A percentile compares a stretch with the other conserved stretches of the same genome.
These are phyloP conservation scores for Pachycephus smyrnensis DNA, from an alignment of 2,888 invertebrate species.

Conservation along the genomic window DNA sequence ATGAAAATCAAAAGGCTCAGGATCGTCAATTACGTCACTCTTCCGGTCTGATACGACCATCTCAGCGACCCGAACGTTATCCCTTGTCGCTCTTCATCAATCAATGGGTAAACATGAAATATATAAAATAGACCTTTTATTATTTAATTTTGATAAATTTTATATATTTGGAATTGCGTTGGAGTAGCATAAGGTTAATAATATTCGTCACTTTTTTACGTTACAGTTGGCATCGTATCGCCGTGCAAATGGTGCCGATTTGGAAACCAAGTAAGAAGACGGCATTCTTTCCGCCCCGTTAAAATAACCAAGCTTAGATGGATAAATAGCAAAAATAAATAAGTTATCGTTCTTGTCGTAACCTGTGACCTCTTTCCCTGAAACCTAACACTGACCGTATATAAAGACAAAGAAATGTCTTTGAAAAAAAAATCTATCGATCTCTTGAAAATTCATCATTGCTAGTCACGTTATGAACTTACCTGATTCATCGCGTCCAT, in stretches of 20 bases:
- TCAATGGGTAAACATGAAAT: slow-evolving; percentile 63
- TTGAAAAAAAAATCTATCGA: too few relatives aligned
- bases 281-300: too few relatives aligned
- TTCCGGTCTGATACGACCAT: slow-evolving; percentile 5
- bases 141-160: background rate
- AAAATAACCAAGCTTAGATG: too few relatives aligned
- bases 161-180: background rate
- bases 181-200: background rate
- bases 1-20: slow-evolving; percentile 17
- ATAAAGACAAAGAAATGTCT: too few relatives aligned
- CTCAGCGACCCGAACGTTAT: slow-evolving; percentile 27
- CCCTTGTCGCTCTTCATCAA: slow-evolving; percentile 62
- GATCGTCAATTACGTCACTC: slow-evolving; percentile 1
- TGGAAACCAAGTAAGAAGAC: slow-evolving; percentile 15
- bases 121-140: background rate
- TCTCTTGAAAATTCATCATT: too few relatives aligned
- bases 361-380: too few relatives aligned
- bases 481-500: too few relatives aligned
- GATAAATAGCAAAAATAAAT: too few relatives aligned
- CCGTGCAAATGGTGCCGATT: slow-evolving; percentile 35
- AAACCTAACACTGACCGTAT: too few relatives aligned
- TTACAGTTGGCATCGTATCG: slow-evolving; percentile 47
- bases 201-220: slow-evolving; percentile 19
- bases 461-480: too few relatives aligned
- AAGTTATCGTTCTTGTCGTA: too few relatives aligned